Evolutionary conservation across 2,888 invertebrate species (phyloP).

Genomic region (Saturnia pavonia): DNA sequence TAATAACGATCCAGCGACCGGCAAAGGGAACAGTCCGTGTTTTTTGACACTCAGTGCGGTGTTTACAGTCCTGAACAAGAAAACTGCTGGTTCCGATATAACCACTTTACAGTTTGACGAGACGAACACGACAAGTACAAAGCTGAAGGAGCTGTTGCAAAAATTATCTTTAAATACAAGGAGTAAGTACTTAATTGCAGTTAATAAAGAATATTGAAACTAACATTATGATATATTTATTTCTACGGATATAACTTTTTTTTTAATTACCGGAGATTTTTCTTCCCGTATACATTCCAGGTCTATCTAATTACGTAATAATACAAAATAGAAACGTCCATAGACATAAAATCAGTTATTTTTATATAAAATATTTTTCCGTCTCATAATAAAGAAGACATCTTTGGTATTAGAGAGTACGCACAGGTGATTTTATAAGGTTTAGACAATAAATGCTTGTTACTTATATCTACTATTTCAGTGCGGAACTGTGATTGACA

Average conservation of each 20-base stretch:
- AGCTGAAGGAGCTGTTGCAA: constrained; percentile 82
- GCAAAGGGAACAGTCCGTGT: constrained; percentile 88
- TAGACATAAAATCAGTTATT: no score
- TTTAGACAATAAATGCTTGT: no score
- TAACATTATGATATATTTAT: constrained; percentile 18
- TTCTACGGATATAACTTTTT: neutral
- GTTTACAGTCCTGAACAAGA: constrained; percentile 72
- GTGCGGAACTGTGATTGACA: no score
- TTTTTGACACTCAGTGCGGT: constrained; percentile 88
- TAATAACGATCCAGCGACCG: constrained; percentile 83
- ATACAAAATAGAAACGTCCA: no score
- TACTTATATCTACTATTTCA: no score
- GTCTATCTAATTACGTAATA: neutral
- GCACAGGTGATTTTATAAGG: no score
- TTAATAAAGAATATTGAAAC: constrained; percentile 26
- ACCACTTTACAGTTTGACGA: constrained; percentile 85
- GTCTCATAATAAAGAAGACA: no score
- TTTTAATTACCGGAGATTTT: neutral
- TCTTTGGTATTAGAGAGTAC: no score
- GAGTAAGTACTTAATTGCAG: constrained; percentile 82
- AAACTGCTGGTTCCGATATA: constrained; percentile 75
- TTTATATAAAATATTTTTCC: no score
- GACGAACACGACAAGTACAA: constrained; percentile 75
- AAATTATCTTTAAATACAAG: constrained; percentile 84
- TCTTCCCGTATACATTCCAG: neutral